Percentiles rank a stretch among this genome's conserved stretches.
phyloP scores from a whole-genome alignment of 2,888 invertebrate genomes.

The Hesperia comma region DNA sequence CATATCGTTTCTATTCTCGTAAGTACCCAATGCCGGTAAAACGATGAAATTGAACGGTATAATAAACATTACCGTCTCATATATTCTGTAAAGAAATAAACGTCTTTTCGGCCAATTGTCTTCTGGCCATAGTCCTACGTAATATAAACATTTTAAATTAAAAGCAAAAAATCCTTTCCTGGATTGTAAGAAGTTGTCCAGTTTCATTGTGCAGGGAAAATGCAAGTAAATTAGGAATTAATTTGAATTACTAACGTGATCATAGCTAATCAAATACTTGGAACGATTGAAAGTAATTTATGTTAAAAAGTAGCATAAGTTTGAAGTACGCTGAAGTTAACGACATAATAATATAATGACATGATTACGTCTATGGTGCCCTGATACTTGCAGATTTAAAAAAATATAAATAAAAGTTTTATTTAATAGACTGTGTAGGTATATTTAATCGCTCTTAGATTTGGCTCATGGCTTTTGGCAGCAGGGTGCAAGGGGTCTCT shows the following conservation, averaged over 20 bases:
- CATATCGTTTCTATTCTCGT: slow-evolving; percentile 51
- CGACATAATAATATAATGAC: slow-evolving; percentile 2
- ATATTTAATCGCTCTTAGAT: too few species aligned
- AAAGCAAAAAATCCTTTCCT: slow-evolving; percentile 59
- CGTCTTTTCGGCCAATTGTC: slow-evolving; percentile 49
- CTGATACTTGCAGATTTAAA: not conserved
- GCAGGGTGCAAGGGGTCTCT: too few species aligned
- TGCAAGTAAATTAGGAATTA: slow-evolving; percentile 26
- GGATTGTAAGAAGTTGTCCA: slow-evolving; percentile 23
- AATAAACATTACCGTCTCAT: slow-evolving; percentile 53
- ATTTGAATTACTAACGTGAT: not conserved
- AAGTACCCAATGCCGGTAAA: slow-evolving; percentile 58
- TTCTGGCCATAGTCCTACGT: slow-evolving; percentile 67
- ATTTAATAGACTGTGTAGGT: too few species aligned
- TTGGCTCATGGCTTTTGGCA: too few species aligned
- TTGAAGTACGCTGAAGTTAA: slow-evolving; percentile 7
- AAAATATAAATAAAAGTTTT: not conserved
- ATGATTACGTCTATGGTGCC: not conserved
- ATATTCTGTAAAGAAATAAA: slow-evolving; percentile 55
- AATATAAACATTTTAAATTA: slow-evolving; percentile 63
- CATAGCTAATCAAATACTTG: slow-evolving; percentile 18
- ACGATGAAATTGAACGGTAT: slow-evolving; percentile 53
- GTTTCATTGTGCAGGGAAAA: slow-evolving; percentile 31
- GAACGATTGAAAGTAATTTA: slow-evolving; percentile 18
- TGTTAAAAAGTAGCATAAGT: slow-evolving; percentile 1